Evolutionary conservation across 2,113 vertebrate species (phyloP).

Genomic region (Limnothrissa miodon): DNA sequence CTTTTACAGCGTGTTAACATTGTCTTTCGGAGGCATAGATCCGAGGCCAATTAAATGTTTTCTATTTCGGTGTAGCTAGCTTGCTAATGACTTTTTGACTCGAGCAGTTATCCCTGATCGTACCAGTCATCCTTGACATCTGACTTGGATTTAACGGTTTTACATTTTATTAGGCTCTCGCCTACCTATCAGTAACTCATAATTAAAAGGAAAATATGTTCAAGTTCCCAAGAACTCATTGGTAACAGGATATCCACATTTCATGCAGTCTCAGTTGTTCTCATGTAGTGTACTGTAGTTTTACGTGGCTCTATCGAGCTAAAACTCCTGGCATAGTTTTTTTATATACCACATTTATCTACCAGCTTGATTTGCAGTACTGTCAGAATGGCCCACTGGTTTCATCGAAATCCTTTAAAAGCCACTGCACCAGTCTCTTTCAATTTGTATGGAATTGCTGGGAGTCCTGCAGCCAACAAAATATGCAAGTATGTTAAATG

Average conservation of each 20-base stretch:
- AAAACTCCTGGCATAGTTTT: background rate
- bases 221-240: background rate
- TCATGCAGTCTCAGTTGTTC: background rate
- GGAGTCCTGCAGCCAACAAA: conserved; percentile 84
- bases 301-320: background rate
- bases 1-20: background rate
- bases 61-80: background rate
- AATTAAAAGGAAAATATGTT: background rate
- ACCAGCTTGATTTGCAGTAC: background rate
- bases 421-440: conserved; percentile 91
- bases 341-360: background rate
- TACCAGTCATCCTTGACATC: background rate
- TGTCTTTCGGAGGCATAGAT: background rate
- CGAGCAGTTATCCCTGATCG: too few relatives aligned
- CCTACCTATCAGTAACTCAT: background rate
- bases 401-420: conserved; percentile 97
- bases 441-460: conserved; percentile 88
- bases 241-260: background rate
- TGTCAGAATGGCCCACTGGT: conserved; percentile 93
- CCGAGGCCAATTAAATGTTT: background rate
- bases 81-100: background rate
- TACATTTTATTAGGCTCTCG: background rate
- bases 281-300: background rate
- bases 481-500: conserved; percentile 89
- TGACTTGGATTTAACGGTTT: background rate